Conservation (phyloP, 2,888 invertebrate species). For the Sisyra nigra region DNA sequence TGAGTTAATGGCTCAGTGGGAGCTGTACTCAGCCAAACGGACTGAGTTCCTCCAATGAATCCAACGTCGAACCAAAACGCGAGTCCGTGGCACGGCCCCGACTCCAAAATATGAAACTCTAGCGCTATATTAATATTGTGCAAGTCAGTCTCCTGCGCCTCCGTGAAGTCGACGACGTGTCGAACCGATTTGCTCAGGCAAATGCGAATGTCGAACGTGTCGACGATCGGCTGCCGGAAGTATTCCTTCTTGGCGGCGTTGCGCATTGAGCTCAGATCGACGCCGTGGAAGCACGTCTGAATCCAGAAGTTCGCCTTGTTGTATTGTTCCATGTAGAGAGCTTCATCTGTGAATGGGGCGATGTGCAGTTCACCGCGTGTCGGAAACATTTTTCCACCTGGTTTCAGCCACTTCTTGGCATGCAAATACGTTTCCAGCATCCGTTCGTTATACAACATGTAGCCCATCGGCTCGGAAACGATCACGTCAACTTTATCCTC, state of each 20-base stretch:
- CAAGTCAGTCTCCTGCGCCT: constrained; percentile 83
- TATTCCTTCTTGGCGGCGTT: constrained; percentile 93
- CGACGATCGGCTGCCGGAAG: constrained; percentile 94
- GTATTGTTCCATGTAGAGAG: constrained; percentile 93
- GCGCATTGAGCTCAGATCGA: constrained; percentile 81
- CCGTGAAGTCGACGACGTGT: constrained; percentile 86
- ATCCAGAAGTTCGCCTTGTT: constrained; percentile 99
- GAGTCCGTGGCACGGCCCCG: constrained; percentile 90
- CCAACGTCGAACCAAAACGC: constrained; percentile 99
- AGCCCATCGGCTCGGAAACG: constrained; percentile 99
- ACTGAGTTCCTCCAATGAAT: constrained; percentile 77
- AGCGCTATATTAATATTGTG: constrained; percentile 90
- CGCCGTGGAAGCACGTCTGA: constrained; percentile 94
- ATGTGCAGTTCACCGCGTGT: constrained; percentile 92
- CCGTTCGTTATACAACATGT: constrained; percentile 97
- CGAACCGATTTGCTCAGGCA: constrained; percentile 89
- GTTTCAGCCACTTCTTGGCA: constrained; percentile 94
- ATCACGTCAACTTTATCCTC: constrained; percentile 94
- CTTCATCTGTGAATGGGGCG: constrained; percentile 95
- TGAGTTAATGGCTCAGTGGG: constrained; percentile 97
- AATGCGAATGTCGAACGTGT: constrained; percentile 95
- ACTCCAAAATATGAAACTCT: constrained; percentile 79
- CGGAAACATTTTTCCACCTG: constrained; percentile 92
- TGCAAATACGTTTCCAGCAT: constrained; percentile 98
- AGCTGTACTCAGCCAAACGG: constrained; percentile 93